Percentiles rank a stretch among this genome's conserved stretches.
phyloP scores from a whole-genome alignment of 2,888 invertebrate species.

The Phymatocera aterrima region DNA sequence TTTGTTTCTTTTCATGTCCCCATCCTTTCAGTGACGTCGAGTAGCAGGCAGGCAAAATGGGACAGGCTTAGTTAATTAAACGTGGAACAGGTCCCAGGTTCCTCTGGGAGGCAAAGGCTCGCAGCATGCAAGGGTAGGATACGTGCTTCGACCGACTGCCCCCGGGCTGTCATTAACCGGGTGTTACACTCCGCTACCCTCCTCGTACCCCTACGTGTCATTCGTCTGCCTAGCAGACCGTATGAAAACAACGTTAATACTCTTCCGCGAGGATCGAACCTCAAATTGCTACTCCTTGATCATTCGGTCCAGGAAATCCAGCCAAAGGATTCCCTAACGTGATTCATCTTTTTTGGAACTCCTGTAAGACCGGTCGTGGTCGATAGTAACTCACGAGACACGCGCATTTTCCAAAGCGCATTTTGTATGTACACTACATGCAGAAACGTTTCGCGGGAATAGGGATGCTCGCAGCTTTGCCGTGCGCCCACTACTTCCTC shows the following conservation, averaged over 20 bases:
- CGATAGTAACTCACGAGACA: not conserved
- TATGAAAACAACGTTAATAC: conserved; percentile 43
- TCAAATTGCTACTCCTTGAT: conserved; percentile 40
- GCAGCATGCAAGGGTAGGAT: conserved; percentile 13
- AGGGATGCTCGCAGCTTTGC: not conserved
- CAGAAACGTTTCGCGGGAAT: not conserved
- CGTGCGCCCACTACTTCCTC: not conserved
- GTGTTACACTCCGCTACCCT: conserved; percentile 39
- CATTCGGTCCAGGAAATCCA: conserved; percentile 34
- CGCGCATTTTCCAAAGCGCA: not conserved
- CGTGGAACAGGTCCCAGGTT: conserved; percentile 38
- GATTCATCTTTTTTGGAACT: conserved; percentile 17
- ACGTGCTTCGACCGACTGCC: conserved; percentile 42
- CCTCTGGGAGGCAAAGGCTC: conserved; percentile 43
- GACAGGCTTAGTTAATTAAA: conserved; percentile 42
- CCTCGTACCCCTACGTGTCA: conserved; percentile 5
- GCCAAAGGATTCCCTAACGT: conserved; percentile 24
- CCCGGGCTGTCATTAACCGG: conserved; percentile 46
- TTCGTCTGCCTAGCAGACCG: conserved; percentile 39
- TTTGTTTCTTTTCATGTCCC: conserved; percentile 32
- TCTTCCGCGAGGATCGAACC: conserved; percentile 32
- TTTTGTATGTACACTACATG: not conserved
- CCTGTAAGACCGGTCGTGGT: not conserved
- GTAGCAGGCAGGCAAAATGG: conserved; percentile 26
- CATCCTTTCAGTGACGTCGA: conserved; percentile 2